These are phyloP conservation scores for Whitmania pigra DNA, from an alignment of 1,140 invertebrate species.

Conservation along the genomic window DNA sequence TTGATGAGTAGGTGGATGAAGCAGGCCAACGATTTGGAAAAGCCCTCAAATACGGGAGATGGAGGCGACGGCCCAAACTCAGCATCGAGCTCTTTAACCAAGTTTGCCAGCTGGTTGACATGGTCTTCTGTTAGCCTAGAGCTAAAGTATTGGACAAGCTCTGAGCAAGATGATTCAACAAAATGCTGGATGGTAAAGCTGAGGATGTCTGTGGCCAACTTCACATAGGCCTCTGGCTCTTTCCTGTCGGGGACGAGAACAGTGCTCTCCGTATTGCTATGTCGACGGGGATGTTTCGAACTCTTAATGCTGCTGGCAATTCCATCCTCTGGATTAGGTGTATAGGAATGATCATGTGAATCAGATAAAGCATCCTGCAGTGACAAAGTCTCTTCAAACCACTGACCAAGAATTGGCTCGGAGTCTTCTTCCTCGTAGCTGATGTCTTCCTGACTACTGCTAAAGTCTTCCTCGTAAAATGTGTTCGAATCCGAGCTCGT, in stretches of 20 bases:
- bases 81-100: slow-evolving; percentile 19
- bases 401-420: slow-evolving; percentile 75
- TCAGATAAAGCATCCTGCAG: slow-evolving; percentile 46
- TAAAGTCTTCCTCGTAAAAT: slow-evolving; percentile 77
- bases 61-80: no score
- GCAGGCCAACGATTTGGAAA: slow-evolving; percentile 47
- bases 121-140: background rate
- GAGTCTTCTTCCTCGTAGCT: slow-evolving; percentile 74
- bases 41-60: background rate
- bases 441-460: slow-evolving; percentile 74
- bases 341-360: slow-evolving; percentile 28
- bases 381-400: slow-evolving; percentile 79
- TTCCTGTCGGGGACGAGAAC: slow-evolving; percentile 71
- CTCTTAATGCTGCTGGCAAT: slow-evolving; percentile 41
- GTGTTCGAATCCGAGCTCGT: slow-evolving; percentile 71
- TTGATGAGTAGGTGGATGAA: slow-evolving; percentile 73
- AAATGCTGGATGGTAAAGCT: slow-evolving; percentile 58
- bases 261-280: slow-evolving; percentile 29
- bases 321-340: slow-evolving; percentile 28
- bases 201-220: slow-evolving; percentile 64
- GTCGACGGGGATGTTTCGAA: slow-evolving; percentile 33
- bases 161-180: slow-evolving; percentile 45
- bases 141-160: slow-evolving; percentile 26
- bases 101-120: slow-evolving; percentile 11
- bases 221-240: slow-evolving; percentile 70